Evolutionary conservation across 2,888 invertebrate species (phyloP), one percentile per base, ranked within the genome.

Genomic region (Luperina testacea): DNA sequence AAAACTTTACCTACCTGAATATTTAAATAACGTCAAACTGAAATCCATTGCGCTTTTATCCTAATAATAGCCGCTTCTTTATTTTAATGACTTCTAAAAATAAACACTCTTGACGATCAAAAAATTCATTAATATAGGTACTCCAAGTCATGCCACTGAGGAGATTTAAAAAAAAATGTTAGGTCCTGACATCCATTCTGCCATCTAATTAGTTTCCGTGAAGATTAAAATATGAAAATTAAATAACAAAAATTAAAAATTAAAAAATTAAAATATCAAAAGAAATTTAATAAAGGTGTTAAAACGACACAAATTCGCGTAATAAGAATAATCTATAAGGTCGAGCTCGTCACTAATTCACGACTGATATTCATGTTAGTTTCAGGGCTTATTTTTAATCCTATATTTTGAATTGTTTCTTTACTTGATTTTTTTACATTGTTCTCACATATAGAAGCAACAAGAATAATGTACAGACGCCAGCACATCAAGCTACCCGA

Each of bases 201-300:
- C 68, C 51, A 38, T 65, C 72, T 82, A 75, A 87, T 87, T 87
- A 82, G 64, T 82, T 81, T 82, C 76, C 72, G 57, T 45, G 69
- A 78, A 79, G 74, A 88, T 88, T 83, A 77, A 81, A 88, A 82
- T 80, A 78, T n/a, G n/a, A n/a, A n/a, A n/a, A n/a, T n/a, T n/a
- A n/a, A n/a, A n/a, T n/a, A n/a, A n/a, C n/a, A n/a, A n/a, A n/a
- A n/a, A n/a, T n/a, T n/a, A n/a, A n/a, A n/a, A n/a, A n/a, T n/a
- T n/a, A n/a, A n/a, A n/a, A n/a, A n/a, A n/a, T n/a, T n/a, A n/a
- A n/a, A n/a, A n/a, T n/a, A n/a, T n/a, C 72, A 70, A 84, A 83
- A 75, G 68, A 11, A 75, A 77, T 83, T 81, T 75, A 59, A 81
- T 74, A 65, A 81, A 51, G 7, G 59, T 71, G 72, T 80, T 80